Evolutionary conservation across 2,113 vertebrate species (phyloP).

Genomic region (Choloepus hoffmanni): DNA sequence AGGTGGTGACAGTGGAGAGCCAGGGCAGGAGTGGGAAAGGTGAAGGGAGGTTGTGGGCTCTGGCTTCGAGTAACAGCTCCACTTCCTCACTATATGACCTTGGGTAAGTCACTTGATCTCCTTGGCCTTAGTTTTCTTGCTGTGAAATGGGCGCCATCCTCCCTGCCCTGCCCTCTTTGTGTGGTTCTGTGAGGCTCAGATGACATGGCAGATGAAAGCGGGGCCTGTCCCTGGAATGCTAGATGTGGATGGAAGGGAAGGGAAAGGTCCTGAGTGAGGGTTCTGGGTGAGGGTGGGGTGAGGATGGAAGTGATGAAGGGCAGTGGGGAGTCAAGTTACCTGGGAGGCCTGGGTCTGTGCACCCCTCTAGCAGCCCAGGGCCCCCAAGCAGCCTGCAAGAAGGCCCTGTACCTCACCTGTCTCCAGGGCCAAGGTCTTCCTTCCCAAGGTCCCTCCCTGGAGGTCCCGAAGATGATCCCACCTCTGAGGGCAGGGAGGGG

Average conservation of each 20-base stretch:
- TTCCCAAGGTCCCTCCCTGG: neutral
- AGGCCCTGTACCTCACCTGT: neutral
- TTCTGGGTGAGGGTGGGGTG: neutral
- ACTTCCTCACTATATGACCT: neutral
- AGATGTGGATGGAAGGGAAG: conserved; percentile 69
- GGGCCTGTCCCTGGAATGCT: conserved; percentile 19
- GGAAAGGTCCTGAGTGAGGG: neutral
- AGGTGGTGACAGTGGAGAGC: conserved; percentile 62
- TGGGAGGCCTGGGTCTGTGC: conserved; percentile 80
- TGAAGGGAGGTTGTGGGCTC: conserved; percentile 49
- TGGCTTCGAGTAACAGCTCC: neutral
- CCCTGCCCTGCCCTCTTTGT: neutral
- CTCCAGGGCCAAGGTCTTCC: neutral
- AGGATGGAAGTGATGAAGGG: conserved; percentile 38
- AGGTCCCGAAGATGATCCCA: conserved; percentile 10
- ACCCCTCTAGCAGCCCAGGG: conserved; percentile 32
- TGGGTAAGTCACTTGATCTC: neutral
- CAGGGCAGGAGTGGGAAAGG: conserved; percentile 35
- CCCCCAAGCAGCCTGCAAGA: neutral
- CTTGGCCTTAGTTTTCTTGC: neutral
- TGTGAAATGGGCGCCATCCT: neutral
- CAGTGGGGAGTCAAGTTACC: conserved; percentile 76
- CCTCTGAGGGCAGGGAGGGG: neutral
- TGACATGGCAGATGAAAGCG: neutral
- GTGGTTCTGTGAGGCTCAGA: neutral